Conservation (phyloP, 2,113 vertebrate species). For the Lagopus muta region DNA sequence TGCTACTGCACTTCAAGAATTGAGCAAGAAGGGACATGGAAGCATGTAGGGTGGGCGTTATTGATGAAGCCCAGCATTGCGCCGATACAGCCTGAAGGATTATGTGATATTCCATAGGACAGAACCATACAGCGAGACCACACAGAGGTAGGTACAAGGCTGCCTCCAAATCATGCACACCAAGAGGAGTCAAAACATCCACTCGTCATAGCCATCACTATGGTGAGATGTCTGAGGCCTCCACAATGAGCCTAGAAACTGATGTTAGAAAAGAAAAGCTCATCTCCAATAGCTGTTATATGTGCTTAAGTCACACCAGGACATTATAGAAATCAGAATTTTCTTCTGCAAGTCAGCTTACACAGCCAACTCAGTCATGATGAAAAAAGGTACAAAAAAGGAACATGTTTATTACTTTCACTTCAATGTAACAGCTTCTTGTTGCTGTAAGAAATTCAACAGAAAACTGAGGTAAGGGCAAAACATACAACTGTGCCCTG, state of each 20-base stretch:
- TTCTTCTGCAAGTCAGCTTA: not conserved
- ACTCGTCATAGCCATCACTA: not conserved
- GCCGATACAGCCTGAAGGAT: accelerated
- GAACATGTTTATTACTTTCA: not conserved
- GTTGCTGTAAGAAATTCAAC: not conserved
- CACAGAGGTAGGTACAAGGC: accelerated
- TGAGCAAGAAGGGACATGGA: not conserved
- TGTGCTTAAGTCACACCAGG: not conserved
- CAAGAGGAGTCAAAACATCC: not conserved
- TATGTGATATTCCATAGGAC: not conserved
- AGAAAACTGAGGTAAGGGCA: not conserved
- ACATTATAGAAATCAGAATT: not conserved
- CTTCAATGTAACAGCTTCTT: not conserved
- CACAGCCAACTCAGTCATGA: too few relatives aligned
- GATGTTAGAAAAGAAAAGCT: not conserved
- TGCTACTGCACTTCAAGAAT: accelerated
- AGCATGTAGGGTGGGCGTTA: not conserved
- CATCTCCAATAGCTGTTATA: not conserved
- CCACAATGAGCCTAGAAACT: not conserved
- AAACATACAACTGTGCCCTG: not conserved
- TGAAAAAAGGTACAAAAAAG: not conserved
- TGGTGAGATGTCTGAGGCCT: accelerated
- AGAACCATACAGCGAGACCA: accelerated
- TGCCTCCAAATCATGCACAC: not conserved
- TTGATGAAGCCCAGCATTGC: not conserved